phyloP scores from a whole-genome alignment of 2,797 vertebrate genomes.

The Borostomias antarcticus region DNA sequence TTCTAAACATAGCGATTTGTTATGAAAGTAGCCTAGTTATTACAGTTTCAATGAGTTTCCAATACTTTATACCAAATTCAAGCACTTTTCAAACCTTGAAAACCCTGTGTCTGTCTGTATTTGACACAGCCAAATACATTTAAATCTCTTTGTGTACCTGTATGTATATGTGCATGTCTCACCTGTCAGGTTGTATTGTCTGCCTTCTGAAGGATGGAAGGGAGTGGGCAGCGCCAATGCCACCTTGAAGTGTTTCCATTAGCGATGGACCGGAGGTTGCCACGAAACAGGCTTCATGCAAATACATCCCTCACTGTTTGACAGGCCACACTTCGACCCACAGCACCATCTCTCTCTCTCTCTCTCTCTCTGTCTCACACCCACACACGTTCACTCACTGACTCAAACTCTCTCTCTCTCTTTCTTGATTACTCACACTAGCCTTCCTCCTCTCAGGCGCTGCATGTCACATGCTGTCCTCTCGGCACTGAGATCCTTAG shows the following conservation, averaged over 20 bases:
- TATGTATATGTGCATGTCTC: background rate
- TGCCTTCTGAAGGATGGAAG: slow-evolving; percentile 46
- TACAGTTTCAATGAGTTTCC: no score
- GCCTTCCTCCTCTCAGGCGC: background rate
- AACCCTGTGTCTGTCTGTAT: background rate
- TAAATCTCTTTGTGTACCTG: background rate
- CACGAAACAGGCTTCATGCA: slow-evolving; percentile 35
- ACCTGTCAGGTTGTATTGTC: slow-evolving; percentile 61
- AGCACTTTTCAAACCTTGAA: no score
- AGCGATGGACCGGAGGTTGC: slow-evolving; percentile 12
- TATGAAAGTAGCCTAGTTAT: no score
- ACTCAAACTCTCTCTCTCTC: background rate
- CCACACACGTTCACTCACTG: background rate
- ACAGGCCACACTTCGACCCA: slow-evolving; percentile 14
- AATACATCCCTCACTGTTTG: slow-evolving; percentile 32
- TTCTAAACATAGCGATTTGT: no score
- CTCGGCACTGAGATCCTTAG: background rate
- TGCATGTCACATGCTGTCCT: background rate
- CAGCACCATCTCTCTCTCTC: background rate
- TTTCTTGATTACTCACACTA: background rate
- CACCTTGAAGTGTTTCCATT: slow-evolving; percentile 52
- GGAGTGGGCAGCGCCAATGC: slow-evolving; percentile 41
- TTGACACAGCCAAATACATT: no score
- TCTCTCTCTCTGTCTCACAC: background rate
- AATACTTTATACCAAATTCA: no score